Base-by-base conservation (phyloP, 2,888 invertebrate species). In the Microctonus aethiopoides region DNA sequence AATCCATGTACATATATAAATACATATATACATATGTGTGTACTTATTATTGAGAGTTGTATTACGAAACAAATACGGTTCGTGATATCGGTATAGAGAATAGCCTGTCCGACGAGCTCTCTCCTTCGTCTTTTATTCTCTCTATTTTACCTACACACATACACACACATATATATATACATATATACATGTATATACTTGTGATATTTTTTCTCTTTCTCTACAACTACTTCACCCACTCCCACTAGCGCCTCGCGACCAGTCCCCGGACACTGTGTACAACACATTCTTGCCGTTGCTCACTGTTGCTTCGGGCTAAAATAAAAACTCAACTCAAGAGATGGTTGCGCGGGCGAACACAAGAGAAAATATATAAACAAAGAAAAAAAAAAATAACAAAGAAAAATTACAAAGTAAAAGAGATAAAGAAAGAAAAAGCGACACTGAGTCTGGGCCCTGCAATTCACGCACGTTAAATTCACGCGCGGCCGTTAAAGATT, bases 301-400 rank as follows among this genome's bases (percentile, higher is more conserved):
- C 56, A 70, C 77, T 77, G 79, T 80, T 75, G 79, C 82, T 79
- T 76, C 79, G 74, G 79, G 79, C 81, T 79, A 81, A 82, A 81
- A 83, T 82, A 82, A 82, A 83, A 82, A 82, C 74, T 75, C 67
- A 46, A 61, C 41, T 54, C 29, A n/a, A 26, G 46, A 61, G 57
- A 65, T 29, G 39, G 34, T 57, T 65, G 20, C 41, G 62, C 34
- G 24, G 24, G 57, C 26, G 39, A 52, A 52, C 29, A 20, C 1
- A 2, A 20, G 11, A 41, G 59, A n/a, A n/a, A n/a, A n/a, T n/a
- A n/a, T n/a, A n/a, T n/a, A n/a, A n/a, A n/a, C n/a, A n/a, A n/a
- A n/a, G n/a, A n/a, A n/a, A n/a, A n/a, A n/a, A n/a, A n/a, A n/a
- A n/a, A n/a, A n/a, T n/a, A n/a, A n/a, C n/a, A n/a, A n/a, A n/a